Base-by-base conservation (phyloP, 2,888 invertebrate genomes). In the Nomada ruficornis region DNA sequence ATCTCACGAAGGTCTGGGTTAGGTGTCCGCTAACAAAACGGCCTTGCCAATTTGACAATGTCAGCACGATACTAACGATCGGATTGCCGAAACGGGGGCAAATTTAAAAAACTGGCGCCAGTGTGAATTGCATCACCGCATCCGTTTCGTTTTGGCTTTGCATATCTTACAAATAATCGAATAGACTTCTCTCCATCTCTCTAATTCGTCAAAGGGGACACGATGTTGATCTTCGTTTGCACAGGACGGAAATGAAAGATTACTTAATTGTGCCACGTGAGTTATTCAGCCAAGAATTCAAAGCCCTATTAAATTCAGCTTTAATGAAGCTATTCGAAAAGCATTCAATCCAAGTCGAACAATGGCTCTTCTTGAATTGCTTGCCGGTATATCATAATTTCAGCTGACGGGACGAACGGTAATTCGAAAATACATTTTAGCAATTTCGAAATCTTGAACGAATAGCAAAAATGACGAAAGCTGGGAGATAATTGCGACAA, bases 21-120 rank as follows among this genome's bases (percentile, higher is more conserved):
- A 80, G 69, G 65, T 76, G 76, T 64, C 81, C 44, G 64, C 54
- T 26, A 71, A 81, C 74, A 80, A 62, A 80, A 15, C 69, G 77
- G 78, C 85, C 87, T 88, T 84, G 81, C 36, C 26, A 65, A 85
- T 89, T 87, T 80, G 85, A 82, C 85, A 83, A 85, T 84, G 72
- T 80, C 77, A 71, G 67, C 60, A 69, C 55, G 20, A 85, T 52
- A 42, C 63, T 68, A 82, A 73, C 77, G 63, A 60, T 67, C 60
- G 52, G 52, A 52, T 69, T 73, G 55, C 52, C 44, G 64, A 76
- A 86, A 86, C 68, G 83, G 78, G 86, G 81, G 55, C 88, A 86
- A 55, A 44, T 73, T 70, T 69, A 52, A 75, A 81, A 79, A 81
- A 70, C 70, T 73, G 83, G 83, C 86, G 86, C 77, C 81, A 83